Evolutionary conservation across 2,797 vertebrate species (phyloP).

Genomic region (Columba guinea): DNA sequence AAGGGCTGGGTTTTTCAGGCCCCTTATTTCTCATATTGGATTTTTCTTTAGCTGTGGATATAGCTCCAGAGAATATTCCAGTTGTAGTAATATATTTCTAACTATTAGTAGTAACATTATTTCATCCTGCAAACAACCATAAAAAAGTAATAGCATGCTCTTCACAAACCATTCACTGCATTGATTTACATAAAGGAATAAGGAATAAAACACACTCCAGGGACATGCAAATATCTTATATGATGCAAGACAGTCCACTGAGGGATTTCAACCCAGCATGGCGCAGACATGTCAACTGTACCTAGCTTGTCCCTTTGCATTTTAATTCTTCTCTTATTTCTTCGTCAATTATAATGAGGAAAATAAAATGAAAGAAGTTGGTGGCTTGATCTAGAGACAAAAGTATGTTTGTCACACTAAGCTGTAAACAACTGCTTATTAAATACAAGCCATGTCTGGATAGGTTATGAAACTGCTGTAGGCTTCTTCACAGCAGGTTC

Average conservation of each 20-base stretch:
- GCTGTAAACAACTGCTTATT: conserved; percentile 6
- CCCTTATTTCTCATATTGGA: background rate
- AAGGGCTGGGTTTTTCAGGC: background rate
- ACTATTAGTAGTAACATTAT: background rate
- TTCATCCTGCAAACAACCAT: background rate
- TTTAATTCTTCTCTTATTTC: conserved; percentile 4
- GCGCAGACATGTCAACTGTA: background rate
- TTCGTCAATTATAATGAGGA: background rate
- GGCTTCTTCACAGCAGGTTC: background rate
- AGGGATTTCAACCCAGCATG: background rate
- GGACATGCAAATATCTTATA: background rate
- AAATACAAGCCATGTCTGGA: background rate
- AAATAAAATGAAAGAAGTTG: background rate
- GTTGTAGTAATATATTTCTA: background rate
- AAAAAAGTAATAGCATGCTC: background rate
- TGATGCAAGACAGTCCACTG: background rate
- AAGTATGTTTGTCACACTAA: background rate
- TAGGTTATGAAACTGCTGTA: background rate
- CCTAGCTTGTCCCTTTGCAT: background rate
- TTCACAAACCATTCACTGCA: background rate
- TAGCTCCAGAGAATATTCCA: background rate
- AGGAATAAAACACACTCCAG: background rate
- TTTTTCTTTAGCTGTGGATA: background rate
- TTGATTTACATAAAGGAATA: background rate
- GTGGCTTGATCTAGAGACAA: background rate